Percentiles rank a stretch among this genome's conserved stretches.
Evolutionary conservation across 1,140 invertebrate species (phyloP).

Genomic region (Cheumatopsyche charites): DNA sequence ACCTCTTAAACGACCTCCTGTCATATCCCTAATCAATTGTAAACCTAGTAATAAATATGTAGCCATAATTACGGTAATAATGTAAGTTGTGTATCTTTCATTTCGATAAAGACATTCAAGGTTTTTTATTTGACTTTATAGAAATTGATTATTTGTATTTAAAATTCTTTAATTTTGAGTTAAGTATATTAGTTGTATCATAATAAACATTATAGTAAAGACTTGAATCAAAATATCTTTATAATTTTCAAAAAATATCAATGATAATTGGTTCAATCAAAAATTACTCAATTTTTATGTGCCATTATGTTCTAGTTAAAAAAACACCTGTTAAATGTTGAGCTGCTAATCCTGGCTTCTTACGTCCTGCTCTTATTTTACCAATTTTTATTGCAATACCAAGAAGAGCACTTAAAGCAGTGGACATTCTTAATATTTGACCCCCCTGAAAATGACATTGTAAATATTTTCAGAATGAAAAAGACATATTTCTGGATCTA

Average conservation of each 20-base stretch:
- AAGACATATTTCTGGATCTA: background rate
- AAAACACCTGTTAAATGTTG: constrained; percentile 81
- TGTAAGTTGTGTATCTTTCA: background rate
- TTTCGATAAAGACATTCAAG: no score
- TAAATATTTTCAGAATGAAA: background rate
- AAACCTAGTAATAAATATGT: constrained; percentile 63
- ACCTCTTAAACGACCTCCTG: constrained; percentile 71
- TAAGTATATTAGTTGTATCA: no score
- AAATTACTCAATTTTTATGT: no score
- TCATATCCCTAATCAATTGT: constrained; percentile 73
- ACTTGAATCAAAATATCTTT: no score
- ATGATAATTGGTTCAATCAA: no score
- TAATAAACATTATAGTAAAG: no score
- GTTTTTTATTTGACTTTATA: no score
- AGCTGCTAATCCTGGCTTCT: constrained; percentile 81
- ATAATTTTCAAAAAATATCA: no score
- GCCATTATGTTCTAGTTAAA: background rate
- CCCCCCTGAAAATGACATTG: constrained; percentile 71
- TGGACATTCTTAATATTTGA: constrained; percentile 82
- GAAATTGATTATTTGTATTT: no score
- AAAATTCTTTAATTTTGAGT: no score
- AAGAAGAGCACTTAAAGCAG: constrained; percentile 78
- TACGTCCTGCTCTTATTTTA: constrained; percentile 81
- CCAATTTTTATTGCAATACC: constrained; percentile 73
- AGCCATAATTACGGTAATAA: background rate